phyloP scores from a whole-genome alignment of 2,888 invertebrate genomes.

The Epinotia brunnichana region DNA sequence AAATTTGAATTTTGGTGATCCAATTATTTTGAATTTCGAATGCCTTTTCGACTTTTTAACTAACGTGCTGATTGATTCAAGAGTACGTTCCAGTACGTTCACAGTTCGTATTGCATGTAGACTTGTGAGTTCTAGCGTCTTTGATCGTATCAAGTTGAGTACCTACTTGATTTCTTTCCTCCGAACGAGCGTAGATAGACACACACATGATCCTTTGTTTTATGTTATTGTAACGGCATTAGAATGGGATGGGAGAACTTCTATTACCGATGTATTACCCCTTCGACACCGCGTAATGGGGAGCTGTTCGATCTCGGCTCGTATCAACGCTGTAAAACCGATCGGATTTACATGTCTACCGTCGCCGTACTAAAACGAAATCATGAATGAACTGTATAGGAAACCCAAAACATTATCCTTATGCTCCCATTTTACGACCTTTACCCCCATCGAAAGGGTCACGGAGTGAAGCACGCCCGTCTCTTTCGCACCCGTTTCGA shows the following conservation, averaged over 20 bases:
- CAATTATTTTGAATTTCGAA: conserved; percentile 49
- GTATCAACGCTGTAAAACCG: conserved; percentile 76
- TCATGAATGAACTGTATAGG: conserved; percentile 84
- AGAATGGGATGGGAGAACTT: conserved; percentile 50
- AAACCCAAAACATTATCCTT: conserved; percentile 84
- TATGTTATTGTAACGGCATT: conserved; percentile 43
- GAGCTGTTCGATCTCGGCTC: conserved; percentile 67
- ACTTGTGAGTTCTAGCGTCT: conserved; percentile 3
- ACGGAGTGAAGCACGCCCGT: conserved; percentile 70
- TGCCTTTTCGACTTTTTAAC: conserved; percentile 17
- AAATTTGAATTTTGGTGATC: conserved; percentile 70
- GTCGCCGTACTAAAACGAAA: conserved; percentile 81
- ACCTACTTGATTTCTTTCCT: conserved; percentile 27
- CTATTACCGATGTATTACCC: conserved; percentile 75
- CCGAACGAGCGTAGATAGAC: conserved; percentile 26
- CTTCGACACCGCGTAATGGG: conserved; percentile 67
- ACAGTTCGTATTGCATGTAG: background rate
- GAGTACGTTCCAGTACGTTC: background rate
- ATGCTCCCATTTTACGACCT: conserved; percentile 84
- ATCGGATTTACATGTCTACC: conserved; percentile 83
- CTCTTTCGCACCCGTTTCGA: conserved; percentile 63
- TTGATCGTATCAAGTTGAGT: conserved; percentile 10
- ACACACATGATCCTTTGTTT: conserved; percentile 44
- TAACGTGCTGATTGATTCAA: background rate
- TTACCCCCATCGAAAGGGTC: conserved; percentile 83